phyloP scores from a whole-genome alignment of 2,113 vertebrate genomes.

The Eublepharis macularius region DNA sequence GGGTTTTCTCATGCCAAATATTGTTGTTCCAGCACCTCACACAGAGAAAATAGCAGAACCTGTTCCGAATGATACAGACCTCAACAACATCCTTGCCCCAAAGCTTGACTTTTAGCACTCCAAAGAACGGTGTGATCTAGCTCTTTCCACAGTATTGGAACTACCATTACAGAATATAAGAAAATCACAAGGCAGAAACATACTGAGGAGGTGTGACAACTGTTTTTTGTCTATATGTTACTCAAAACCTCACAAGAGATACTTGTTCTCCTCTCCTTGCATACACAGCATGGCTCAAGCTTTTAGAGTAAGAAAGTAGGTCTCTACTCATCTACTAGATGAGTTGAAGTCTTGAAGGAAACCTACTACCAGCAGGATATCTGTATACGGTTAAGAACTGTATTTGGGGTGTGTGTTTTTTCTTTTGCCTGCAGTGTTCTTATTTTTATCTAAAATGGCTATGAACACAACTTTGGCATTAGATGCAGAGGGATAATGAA shows the following conservation, averaged over 20 bases:
- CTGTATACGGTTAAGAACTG: not conserved
- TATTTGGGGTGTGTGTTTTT: not conserved
- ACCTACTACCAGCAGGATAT: not conserved
- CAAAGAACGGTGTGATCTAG: too few species aligned
- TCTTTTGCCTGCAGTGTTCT: not conserved
- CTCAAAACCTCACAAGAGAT: not conserved
- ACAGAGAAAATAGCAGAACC: too few species aligned
- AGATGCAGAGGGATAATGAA: not conserved
- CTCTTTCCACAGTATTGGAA: not conserved
- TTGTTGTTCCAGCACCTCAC: too few species aligned
- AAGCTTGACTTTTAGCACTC: too few species aligned
- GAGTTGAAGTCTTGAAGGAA: not conserved
- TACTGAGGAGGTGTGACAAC: not conserved
- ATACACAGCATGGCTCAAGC: fast-evolving
- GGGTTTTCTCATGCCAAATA: too few species aligned
- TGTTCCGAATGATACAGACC: too few species aligned
- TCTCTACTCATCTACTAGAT: too few species aligned
- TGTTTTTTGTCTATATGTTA: fast-evolving
- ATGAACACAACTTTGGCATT: constrained; percentile 14
- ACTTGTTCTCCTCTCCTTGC: not conserved
- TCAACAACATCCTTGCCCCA: too few species aligned
- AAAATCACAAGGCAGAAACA: not conserved
- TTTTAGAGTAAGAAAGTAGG: fast-evolving
- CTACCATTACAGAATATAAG: not conserved
- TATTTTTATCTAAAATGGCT: constrained; percentile 6